phyloP scores from a whole-genome alignment of 2,113 vertebrate species.

The Cavia porcellus region DNA sequence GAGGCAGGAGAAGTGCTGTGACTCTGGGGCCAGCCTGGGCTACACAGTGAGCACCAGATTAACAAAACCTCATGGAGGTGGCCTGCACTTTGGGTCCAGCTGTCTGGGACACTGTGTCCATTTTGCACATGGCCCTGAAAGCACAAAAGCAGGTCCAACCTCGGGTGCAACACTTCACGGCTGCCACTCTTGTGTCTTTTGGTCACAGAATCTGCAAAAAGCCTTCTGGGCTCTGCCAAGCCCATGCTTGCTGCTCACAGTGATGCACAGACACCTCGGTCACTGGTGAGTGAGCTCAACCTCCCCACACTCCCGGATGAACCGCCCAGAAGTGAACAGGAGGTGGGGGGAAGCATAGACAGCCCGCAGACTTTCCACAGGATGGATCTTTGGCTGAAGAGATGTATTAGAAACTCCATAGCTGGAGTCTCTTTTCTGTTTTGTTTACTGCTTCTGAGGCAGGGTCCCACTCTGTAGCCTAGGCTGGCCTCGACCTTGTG shows the following conservation, averaged over 20 bases:
- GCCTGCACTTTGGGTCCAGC: not conserved
- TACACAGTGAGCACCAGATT: not conserved
- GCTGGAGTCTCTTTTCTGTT: too few relatives aligned
- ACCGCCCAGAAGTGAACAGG: not conserved
- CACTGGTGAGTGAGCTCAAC: fast-evolving
- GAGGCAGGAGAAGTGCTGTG: not conserved
- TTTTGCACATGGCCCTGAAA: not conserved
- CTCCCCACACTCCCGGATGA: not conserved
- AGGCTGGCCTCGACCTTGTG: not conserved
- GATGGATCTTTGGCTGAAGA: not conserved
- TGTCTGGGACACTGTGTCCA: fast-evolving
- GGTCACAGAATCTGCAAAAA: not conserved
- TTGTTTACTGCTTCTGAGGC: not conserved
- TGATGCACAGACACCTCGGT: not conserved
- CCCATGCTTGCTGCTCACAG: not conserved
- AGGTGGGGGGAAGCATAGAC: not conserved
- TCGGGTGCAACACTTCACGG: not conserved
- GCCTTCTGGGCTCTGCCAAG: not conserved
- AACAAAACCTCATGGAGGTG: not conserved
- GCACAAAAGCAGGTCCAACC: not conserved
- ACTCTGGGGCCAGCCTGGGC: not conserved
- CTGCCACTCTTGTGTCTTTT: not conserved
- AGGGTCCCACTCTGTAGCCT: not conserved
- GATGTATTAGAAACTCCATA: not conserved
- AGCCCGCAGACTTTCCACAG: not conserved